Evolutionary conservation across 1,140 invertebrate species (phyloP), one percentile per base, ranked within the genome.

Genomic region (Chlorops oryzae): DNA sequence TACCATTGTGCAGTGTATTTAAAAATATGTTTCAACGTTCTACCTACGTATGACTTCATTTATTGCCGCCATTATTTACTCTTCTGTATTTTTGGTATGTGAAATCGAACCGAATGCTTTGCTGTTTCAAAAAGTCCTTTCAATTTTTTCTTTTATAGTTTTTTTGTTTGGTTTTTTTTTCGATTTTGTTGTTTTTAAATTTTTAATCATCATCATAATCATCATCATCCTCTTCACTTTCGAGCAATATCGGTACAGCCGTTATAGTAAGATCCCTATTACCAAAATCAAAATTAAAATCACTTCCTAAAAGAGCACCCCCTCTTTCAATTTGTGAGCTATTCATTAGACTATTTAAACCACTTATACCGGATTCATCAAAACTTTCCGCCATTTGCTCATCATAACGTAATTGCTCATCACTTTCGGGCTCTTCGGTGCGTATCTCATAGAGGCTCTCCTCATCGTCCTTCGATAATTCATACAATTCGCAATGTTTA

Each of bases 151-250:
- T n/a, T n/a, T n/a, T n/a, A n/a, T n/a, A n/a, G n/a, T n/a, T n/a
- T n/a, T n/a, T n/a, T n/a, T n/a, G n/a, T n/a, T n/a, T n/a, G n/a
- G n/a, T n/a, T n/a, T n/a, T n/a, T n/a, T n/a, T n/a, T n/a, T n/a
- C n/a, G n/a, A n/a, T n/a, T n/a, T n/a, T n/a, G n/a, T n/a, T n/a
- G n/a, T n/a, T n/a, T n/a, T n/a, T n/a, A n/a, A n/a, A n/a, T n/a
- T n/a, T n/a, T n/a, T n/a, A n/a, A 61, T 69, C 66, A 17, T 70
- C 62, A 47, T 70, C 66, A 38, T 66, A 64, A 45, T 70, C 66
- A 55, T 70, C 66, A 47, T 69, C 62, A 51, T 69, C 65, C 7
- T 69, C 65, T 15, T 69, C 65, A 57, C 61, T 65, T 28, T 69
- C 65, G 45, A 64, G 59, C 34, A 63, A 47, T 17, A 56, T 57